These are phyloP conservation scores for Syrmaticus mikado DNA, from an alignment of 2,113 vertebrate genomes.

Conservation along the genomic window DNA sequence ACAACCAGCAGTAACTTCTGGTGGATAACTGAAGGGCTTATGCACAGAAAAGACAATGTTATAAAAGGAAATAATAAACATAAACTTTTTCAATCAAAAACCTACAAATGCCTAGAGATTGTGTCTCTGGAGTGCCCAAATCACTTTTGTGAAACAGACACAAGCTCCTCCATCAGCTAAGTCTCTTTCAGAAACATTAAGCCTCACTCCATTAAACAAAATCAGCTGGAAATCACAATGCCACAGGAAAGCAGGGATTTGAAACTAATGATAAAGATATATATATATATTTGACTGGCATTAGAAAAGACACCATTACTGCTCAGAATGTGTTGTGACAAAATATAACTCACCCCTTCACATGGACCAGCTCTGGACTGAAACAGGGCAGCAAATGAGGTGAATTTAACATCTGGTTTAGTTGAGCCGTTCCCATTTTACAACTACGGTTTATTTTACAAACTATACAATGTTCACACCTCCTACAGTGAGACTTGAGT, in stretches of 20 bases:
- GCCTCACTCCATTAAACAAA: neutral
- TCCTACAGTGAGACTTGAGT: slow-evolving; percentile 37
- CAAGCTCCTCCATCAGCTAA: neutral
- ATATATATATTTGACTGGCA: no score
- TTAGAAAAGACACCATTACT: neutral
- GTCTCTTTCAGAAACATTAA: neutral
- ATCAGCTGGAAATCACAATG: neutral
- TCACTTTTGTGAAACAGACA: neutral
- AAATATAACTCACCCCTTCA: neutral
- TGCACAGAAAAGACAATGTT: neutral
- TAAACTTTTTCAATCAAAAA: neutral
- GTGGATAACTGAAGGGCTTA: neutral
- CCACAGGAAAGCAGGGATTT: neutral
- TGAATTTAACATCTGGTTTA: neutral
- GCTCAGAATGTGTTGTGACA: neutral
- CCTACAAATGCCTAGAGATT: neutral
- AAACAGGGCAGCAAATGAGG: slow-evolving; percentile 15
- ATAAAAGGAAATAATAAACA: neutral
- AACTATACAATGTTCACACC: neutral
- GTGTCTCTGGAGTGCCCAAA: neutral
- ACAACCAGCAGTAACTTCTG: accelerated
- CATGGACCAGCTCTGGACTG: neutral
- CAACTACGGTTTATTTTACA: slow-evolving; percentile 38
- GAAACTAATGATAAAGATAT: neutral
- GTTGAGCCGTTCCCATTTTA: slow-evolving; percentile 13